phyloP scores from a whole-genome alignment of 2,113 vertebrate species.

The Lipophrys pholis region DNA sequence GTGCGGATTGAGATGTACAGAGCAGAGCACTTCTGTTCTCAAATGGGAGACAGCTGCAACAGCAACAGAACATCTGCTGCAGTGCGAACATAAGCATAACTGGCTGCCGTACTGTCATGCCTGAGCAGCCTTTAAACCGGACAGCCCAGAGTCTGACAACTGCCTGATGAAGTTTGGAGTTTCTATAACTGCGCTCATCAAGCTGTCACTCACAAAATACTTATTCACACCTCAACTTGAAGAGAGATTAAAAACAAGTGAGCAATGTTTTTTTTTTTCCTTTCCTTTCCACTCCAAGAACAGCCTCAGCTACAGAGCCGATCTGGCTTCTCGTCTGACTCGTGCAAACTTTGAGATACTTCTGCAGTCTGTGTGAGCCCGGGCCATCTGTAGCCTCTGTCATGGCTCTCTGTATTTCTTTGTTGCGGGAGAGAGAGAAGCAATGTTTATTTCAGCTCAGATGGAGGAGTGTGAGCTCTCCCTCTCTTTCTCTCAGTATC shows the following conservation, averaged over 20 bases:
- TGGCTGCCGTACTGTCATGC: conserved; percentile 53
- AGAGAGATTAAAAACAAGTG: conserved; percentile 55
- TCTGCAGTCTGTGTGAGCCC: conserved; percentile 64
- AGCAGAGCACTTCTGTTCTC: conserved; percentile 40
- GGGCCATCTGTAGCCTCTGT: conserved; percentile 72
- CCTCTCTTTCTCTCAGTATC: conserved; percentile 37
- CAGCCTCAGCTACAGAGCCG: conserved; percentile 45
- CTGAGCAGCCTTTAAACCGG: conserved; percentile 62
- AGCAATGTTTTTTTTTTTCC: conserved; percentile 19
- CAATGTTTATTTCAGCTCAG: conserved; percentile 72
- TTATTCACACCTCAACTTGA: conserved; percentile 57
- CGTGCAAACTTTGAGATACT: conserved; percentile 70
- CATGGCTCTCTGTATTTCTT: conserved; percentile 55
- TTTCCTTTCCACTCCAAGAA: conserved; percentile 4
- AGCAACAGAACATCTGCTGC: conserved; percentile 73
- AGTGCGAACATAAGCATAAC: conserved; percentile 48
- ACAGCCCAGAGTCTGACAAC: conserved; percentile 59
- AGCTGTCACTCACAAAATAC: conserved; percentile 62
- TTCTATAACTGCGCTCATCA: conserved; percentile 54
- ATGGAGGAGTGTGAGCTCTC: conserved; percentile 59
- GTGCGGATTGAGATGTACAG: conserved; percentile 45
- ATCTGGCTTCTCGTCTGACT: conserved; percentile 67
- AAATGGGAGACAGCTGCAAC: conserved; percentile 67
- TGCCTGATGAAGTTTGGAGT: conserved; percentile 61
- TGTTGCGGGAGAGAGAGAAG: conserved; percentile 50